Conservation (phyloP, 2,113 vertebrate species). For the Percopsis transmontana region DNA sequence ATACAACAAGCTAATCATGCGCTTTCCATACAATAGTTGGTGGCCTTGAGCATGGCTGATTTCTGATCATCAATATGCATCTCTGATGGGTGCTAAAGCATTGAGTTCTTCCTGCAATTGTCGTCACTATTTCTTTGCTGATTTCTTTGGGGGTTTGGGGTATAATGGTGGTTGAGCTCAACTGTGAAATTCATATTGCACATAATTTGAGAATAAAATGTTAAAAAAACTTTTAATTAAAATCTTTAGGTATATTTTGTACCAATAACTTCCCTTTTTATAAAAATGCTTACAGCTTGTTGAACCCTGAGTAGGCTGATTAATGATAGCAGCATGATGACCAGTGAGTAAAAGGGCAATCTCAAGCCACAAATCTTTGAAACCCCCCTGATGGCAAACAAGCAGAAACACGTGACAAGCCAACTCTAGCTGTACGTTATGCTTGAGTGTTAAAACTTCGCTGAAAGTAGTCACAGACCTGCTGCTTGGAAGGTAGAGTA, state of each 20-base stretch:
- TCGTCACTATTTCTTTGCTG: conserved; percentile 49
- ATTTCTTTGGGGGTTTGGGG: conserved; percentile 63
- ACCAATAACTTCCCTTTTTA: not conserved
- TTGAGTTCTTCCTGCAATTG: conserved; percentile 53
- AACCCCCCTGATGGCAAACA: too few species aligned
- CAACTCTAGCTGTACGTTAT: too few species aligned
- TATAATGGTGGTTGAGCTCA: conserved; percentile 77
- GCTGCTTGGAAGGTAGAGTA: too few species aligned
- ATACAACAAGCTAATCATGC: conserved; percentile 57
- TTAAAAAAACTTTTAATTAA: conserved; percentile 10
- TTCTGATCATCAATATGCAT: conserved; percentile 36
- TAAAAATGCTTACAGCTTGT: too few species aligned
- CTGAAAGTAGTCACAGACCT: too few species aligned
- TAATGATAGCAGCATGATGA: too few species aligned
- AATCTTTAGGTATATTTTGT: not conserved
- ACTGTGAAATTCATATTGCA: conserved; percentile 86
- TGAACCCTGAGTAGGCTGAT: too few species aligned
- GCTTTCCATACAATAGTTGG: conserved; percentile 35
- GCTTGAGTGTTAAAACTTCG: too few species aligned
- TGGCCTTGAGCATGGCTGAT: conserved; percentile 30
- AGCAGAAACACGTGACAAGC: too few species aligned
- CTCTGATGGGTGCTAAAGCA: conserved; percentile 62
- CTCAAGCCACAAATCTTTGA: too few species aligned
- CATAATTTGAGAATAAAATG: conserved; percentile 82
- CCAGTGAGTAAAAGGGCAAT: too few species aligned